These are phyloP conservation scores for Oligia fasciuncula DNA, from an alignment of 2,888 invertebrate species.

Conservation along the genomic window DNA sequence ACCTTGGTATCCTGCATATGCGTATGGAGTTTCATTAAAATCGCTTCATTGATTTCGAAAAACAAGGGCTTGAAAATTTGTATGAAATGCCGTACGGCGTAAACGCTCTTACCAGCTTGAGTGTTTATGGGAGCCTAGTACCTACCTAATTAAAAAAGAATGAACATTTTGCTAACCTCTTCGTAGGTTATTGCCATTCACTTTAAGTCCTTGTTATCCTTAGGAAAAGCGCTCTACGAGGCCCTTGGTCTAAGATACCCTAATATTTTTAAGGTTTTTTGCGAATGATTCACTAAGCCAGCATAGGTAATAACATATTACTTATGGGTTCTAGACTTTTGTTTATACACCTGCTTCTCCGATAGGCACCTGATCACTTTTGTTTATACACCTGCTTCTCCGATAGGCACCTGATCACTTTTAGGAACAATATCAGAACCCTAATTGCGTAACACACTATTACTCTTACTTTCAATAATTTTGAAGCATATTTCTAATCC, in stretches of 20 bases:
- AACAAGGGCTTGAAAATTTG: no score
- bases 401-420: not conserved
- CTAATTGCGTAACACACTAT: no score
- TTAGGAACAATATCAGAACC: not conserved
- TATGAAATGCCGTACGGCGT: no score
- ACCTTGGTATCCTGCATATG: no score
- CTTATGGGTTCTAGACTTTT: not conserved
- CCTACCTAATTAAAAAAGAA: not conserved
- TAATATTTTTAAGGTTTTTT: not conserved
- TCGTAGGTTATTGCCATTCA: constrained; percentile 5
- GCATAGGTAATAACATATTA: not conserved
- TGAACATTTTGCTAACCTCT: not conserved
- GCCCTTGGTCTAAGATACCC: not conserved
- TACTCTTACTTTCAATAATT: no score
- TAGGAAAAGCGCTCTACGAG: constrained; percentile 11
- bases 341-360: not conserved
- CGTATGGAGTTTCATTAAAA: no score
- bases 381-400: not conserved
- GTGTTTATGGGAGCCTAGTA: not conserved
- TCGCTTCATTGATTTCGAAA: no score
- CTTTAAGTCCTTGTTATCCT: constrained; percentile 8
- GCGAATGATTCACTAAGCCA: not conserved
- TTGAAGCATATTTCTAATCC: no score
- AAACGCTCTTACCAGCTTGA: not conserved
- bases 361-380: not conserved